Evolutionary conservation across 2,797 vertebrate species (phyloP), one percentile per base, ranked within the genome.

Genomic region (Chelon labrosus): DNA sequence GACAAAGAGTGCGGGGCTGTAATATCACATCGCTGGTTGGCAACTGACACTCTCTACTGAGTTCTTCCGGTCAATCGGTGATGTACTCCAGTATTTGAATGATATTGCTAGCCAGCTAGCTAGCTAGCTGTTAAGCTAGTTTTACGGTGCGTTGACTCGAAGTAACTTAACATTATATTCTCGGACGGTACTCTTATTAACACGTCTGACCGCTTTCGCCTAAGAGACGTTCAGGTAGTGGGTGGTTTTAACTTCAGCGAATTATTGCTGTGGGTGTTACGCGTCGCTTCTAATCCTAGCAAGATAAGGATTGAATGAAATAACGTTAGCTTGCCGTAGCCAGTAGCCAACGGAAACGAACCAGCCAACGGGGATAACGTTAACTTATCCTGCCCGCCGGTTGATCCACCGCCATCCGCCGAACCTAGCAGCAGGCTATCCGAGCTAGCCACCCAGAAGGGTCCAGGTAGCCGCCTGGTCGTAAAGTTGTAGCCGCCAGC

Each of bases 261-360:
- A 7, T 17, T 13, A 3, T 58, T 54, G 16, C 55, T 16, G 13
- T 49, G 35, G 22, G 44, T 78, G 54, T 62, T 59, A 38, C 22
- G 65, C 60, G 42, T 70, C 57, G 77, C 71, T 55, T 83, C 56
- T 83, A 51, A 70, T 78, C 73, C 55, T 55, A 80, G 70, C 70
- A 55, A 66, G 75, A 71, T 55, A 69, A 65, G 89, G 87, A 91
- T 94, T 95, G 94, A 95, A 95, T 94, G 93, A 94, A 94, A 88
- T 88, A 83, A 80, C 80, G 66, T 75, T 87, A 89, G 89, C 88
- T 84, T 47, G 55, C 22, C 22, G 3, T 22, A 22, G 22, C 57
- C 73, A 42, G 31, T 73, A 85, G 84, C 77, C 81, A 89, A 76
- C 91, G 91, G 90, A 94, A 93, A 91, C 91, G 59, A 85, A 73